A percentile compares a stretch with the other conserved stretches of the same genome.
Evolutionary conservation across 2,113 vertebrate species (phyloP).

Genomic region (Burhinus bistriatus): DNA sequence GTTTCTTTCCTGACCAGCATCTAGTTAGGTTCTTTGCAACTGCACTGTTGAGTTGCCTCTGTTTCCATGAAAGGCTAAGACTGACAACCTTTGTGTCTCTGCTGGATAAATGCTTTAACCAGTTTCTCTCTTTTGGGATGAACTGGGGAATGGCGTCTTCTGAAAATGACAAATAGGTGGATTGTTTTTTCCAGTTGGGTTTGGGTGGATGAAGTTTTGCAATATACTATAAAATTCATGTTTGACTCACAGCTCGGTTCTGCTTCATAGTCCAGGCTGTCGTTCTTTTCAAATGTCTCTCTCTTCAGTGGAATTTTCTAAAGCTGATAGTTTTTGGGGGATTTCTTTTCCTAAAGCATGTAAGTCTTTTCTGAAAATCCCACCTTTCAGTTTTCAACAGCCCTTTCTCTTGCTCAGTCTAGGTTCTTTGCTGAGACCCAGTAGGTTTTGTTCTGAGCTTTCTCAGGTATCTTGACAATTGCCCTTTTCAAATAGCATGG

Average conservation of each 20-base stretch:
- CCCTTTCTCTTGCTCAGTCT: neutral
- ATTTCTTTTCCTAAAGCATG: neutral
- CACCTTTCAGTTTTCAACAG: neutral
- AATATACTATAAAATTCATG: neutral
- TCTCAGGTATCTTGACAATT: neutral
- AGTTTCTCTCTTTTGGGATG: neutral
- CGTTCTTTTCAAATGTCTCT: neutral
- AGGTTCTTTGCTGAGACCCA: neutral
- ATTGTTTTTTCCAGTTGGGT: neutral
- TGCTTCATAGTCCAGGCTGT: neutral
- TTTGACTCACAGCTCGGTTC: neutral
- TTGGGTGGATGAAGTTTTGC: neutral
- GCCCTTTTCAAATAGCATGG: neutral
- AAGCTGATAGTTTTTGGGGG: neutral
- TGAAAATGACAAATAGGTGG: neutral
- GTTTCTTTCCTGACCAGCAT: neutral
- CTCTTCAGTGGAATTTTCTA: neutral
- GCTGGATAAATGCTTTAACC: neutral
- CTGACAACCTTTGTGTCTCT: neutral
- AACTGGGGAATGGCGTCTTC: neutral
- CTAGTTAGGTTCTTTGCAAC: neutral
- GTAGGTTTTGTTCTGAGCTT: neutral
- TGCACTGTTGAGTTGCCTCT: neutral
- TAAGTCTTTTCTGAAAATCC: neutral
- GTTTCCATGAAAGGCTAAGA: neutral